phyloP scores from a whole-genome alignment of 2,888 invertebrate species.

The Orthosia gracilis region DNA sequence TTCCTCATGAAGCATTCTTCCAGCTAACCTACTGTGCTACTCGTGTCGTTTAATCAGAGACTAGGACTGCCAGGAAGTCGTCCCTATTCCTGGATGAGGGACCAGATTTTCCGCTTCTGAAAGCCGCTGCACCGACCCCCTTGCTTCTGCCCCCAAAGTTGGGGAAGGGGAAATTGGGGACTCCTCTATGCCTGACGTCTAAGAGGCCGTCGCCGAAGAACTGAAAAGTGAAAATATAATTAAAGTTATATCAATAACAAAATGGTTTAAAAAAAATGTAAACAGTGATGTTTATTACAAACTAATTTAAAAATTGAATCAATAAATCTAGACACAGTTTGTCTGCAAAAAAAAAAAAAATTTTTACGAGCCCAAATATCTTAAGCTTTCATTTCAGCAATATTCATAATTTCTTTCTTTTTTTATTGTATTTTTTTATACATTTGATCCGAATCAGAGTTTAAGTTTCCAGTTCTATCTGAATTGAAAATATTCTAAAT shows the following conservation, averaged over 20 bases:
- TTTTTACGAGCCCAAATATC: neutral
- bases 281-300: too few relatives aligned
- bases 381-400: neutral
- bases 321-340: neutral
- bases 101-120: slow-evolving; percentile 74
- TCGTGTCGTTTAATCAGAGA: slow-evolving; percentile 76
- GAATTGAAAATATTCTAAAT: too few relatives aligned
- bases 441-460: too few relatives aligned
- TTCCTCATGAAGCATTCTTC: neutral
- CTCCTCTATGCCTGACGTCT: slow-evolving; percentile 84
- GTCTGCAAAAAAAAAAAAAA: too few relatives aligned
- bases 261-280: neutral
- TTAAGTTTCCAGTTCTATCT: too few relatives aligned
- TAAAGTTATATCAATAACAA: neutral
- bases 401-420: neutral
- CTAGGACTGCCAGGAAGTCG: slow-evolving; percentile 82
- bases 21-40: neutral
- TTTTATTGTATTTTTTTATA: too few relatives aligned
- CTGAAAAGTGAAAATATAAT: slow-evolving; percentile 67
- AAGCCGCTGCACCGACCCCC: slow-evolving; percentile 80
- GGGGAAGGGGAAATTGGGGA: slow-evolving; percentile 84
- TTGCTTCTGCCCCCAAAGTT: slow-evolving; percentile 77
- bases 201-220: slow-evolving; percentile 82
- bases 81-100: slow-evolving; percentile 71
- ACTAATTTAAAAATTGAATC: neutral